Base-by-base conservation (phyloP, 2,888 invertebrate genomes). In the Eilema caniola region DNA sequence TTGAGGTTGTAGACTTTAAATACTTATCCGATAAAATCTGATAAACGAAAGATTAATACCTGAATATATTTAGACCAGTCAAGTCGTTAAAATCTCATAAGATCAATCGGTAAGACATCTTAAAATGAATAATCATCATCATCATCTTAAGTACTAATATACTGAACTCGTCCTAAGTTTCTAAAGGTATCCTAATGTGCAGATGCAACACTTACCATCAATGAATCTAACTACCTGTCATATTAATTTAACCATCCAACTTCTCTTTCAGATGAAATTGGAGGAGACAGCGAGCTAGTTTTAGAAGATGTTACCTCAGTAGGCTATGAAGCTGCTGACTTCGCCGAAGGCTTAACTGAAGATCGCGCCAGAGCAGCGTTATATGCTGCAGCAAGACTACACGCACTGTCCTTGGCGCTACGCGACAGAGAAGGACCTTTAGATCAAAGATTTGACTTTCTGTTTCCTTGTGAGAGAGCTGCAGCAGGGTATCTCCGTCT, bases 401-500 rank as follows among this genome's bases (percentile, higher is more conserved):
- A 98, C 88, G 97, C 97, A 0, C 93, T 97, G 1, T 97, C 97
- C 0, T 91, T 98, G 5, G 96, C 94, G 14, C 83, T 95, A 20
- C 89, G 94, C 1, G 95, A 95, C 66, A 89, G 92, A 77, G 95
- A 95, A 83, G 95, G 95, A 10, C 93, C 95, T 12, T 86, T 95
- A 14, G 93, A 95, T 68, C 93, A 93, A 72, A 88, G 92, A 80
- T 95, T 95, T 73, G 95, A 95, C 76, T 98, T 98, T 86, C 94
- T 98, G 23, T 98, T 98, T 83, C 97, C 97, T 82, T 97, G 97
- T 56, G 97, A 97, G 60, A 95, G 97, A 84, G 98, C 98, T 0
- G 97, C 97, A 0, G 97, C 97, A 79, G 97, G 97, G 7, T 98
- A 98, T 85, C 97, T 98, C 76, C 97, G 97, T 72, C 94, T 98